Evolutionary conservation across 1,140 invertebrate species (phyloP), one percentile per base, ranked within the genome.

Genomic region (Cherax quadricarinatus): DNA sequence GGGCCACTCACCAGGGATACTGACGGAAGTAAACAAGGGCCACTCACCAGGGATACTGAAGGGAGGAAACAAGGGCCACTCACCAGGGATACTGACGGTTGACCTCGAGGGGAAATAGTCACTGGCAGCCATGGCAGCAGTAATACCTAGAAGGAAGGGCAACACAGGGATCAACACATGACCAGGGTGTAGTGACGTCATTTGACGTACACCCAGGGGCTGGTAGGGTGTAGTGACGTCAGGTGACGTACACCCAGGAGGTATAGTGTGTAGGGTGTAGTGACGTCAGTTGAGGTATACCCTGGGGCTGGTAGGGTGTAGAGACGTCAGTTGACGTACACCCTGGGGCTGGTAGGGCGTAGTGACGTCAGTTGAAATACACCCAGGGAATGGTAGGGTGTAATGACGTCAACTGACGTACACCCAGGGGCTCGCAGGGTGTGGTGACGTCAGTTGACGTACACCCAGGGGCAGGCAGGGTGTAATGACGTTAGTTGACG

Each of bases 51-150:
- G 53, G 53, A 57, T 14, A 57, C 53, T 57, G 53, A 57, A 30
- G 70, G n/a, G 21, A 75, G 24, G 70, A 75, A 60, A 51, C 21
- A 12, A 16, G 48, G 30, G 79, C 48, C 80, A 91, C 89, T 91
- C 89, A 91, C 89, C 89, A 91, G 89, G 89, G 75, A 91, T 91
- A 70, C 89, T 91, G 89, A 86, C 70, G 82, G 89, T 91, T 3
- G 89, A 91, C 75, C 89, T 78, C 51, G 89, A 91, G 41, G 89
- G 89, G 53, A 91, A 91, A 75, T 86, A 91, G 84, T 91, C 89
- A 83, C 89, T 91, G 66, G 89, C 89, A 4, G 51, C 89, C 89
- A 91, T 91, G 48, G 73, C 89, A 10, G 89, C 89, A 6, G 83
- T 79, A n/a, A 91, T 79, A 91, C 89, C 89, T 91, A 91, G 83